Conservation (phyloP, 2,888 invertebrate genomes). For the Orgyia antiqua region DNA sequence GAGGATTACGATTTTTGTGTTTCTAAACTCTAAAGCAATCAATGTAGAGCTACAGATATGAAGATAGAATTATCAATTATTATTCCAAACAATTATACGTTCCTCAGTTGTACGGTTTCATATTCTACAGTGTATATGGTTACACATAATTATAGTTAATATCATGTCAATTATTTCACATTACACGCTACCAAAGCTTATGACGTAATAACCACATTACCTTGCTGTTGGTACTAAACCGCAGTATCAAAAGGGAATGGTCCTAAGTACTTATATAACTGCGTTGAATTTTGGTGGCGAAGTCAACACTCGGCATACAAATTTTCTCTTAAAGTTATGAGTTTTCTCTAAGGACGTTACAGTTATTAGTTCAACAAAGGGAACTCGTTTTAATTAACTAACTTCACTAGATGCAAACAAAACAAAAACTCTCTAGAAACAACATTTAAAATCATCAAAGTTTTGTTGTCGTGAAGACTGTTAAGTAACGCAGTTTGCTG, state of each 20-base stretch:
- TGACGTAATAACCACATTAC: slow-evolving; percentile 8
- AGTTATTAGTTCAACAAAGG: slow-evolving; percentile 40
- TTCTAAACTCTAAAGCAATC: too few species aligned
- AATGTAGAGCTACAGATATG: too few species aligned
- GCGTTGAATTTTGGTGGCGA: slow-evolving; percentile 13
- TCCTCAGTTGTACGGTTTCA: too few species aligned
- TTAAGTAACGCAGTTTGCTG: too few species aligned
- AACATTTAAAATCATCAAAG: slow-evolving; percentile 25
- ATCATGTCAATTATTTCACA: not conserved
- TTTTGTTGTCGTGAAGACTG: slow-evolving; percentile 24
- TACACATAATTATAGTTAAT: not conserved
- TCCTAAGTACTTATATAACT: slow-evolving; percentile 18
- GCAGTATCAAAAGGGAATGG: slow-evolving; percentile 34
- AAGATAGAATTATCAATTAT: too few species aligned
- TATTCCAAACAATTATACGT: too few species aligned
- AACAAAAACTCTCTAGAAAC: slow-evolving; percentile 24
- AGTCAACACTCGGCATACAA: slow-evolving; percentile 22
- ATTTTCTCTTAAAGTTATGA: slow-evolving; percentile 18
- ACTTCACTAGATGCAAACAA: slow-evolving; percentile 26
- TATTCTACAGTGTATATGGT: not conserved
- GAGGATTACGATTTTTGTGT: too few species aligned
- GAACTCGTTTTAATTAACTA: slow-evolving; percentile 35
- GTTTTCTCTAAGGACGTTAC: slow-evolving; percentile 40
- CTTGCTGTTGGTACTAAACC: slow-evolving; percentile 23
- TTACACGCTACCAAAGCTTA: slow-evolving; percentile 1